These are phyloP conservation scores for Brachyptera risi DNA, from an alignment of 2,888 invertebrate genomes.

Conservation along the genomic window DNA sequence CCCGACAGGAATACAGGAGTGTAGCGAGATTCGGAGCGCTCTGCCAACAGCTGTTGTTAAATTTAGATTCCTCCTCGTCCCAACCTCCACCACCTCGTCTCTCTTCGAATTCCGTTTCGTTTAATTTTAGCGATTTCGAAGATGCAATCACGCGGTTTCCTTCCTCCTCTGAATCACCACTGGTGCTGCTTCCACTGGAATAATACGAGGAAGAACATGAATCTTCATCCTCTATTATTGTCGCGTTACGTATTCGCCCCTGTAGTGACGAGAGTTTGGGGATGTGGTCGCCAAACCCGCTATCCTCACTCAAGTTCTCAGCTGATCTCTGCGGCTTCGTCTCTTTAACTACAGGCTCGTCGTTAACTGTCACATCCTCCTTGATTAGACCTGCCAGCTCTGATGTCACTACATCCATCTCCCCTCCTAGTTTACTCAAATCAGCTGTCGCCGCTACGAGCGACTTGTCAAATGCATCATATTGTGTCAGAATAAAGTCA, in stretches of 20 bases:
- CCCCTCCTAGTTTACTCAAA: constrained; percentile 15
- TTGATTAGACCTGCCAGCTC: constrained; percentile 38
- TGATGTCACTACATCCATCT: constrained; percentile 40
- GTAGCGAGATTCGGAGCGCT: constrained; percentile 40
- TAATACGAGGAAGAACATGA: constrained; percentile 32
- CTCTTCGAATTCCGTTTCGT: constrained; percentile 3
- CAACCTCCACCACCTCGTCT: constrained; percentile 17
- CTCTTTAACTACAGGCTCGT: constrained; percentile 34
- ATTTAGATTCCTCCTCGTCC: constrained; percentile 34
- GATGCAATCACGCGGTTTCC: constrained; percentile 33
- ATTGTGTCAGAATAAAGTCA: constrained; percentile 15
- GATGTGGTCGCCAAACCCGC: constrained; percentile 64
- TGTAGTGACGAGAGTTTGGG: constrained; percentile 35
- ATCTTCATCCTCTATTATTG: constrained; percentile 31
- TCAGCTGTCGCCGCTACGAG: constrained; percentile 23
- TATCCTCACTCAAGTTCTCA: constrained; percentile 77
- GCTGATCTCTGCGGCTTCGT: constrained; percentile 48
- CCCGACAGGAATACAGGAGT: background rate
- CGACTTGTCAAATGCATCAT: constrained; percentile 17
- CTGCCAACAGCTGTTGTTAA: constrained; percentile 41
- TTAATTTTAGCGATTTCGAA: constrained; percentile 32
- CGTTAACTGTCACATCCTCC: constrained; percentile 28
- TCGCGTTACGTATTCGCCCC: constrained; percentile 46
- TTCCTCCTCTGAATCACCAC: constrained; percentile 33
- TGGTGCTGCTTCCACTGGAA: constrained; percentile 27